These are phyloP conservation scores for Stenodema calcarata DNA, from an alignment of 2,888 invertebrate species.

Conservation along the genomic window DNA sequence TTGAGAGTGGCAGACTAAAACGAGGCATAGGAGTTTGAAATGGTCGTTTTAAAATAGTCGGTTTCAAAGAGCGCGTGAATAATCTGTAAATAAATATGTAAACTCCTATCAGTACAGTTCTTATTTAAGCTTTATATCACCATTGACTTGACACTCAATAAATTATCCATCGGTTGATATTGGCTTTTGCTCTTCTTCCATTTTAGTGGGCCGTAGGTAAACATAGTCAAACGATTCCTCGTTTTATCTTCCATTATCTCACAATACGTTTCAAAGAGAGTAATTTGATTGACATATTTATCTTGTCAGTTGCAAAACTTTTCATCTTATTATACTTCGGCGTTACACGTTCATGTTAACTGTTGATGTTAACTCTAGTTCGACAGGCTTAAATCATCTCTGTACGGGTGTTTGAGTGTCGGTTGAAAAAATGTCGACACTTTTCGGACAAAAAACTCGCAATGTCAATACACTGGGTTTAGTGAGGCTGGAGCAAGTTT, in stretches of 20 bases:
- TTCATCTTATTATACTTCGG: neutral
- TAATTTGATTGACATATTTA: neutral
- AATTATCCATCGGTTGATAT: neutral
- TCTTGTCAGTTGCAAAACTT: neutral
- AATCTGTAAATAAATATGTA: conserved; percentile 2
- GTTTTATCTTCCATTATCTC: neutral
- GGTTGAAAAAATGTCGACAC: too few relatives aligned
- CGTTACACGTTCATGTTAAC: too few relatives aligned
- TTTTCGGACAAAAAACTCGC: too few relatives aligned
- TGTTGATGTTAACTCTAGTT: too few relatives aligned
- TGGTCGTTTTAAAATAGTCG: neutral
- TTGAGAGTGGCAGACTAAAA: neutral
- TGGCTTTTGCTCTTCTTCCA: conserved; percentile 4
- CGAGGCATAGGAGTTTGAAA: neutral
- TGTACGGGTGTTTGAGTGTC: too few relatives aligned
- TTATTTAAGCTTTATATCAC: conserved; percentile 26
- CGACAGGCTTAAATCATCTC: too few relatives aligned
- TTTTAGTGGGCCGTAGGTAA: neutral
- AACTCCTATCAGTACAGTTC: neutral
- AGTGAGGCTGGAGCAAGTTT: too few relatives aligned
- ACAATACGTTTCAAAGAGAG: neutral
- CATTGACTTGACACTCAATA: conserved; percentile 29
- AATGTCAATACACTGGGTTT: too few relatives aligned
- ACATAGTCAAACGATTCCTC: neutral
- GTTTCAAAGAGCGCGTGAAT: neutral